Evolutionary conservation across 2,888 invertebrate genomes (phyloP).

Genomic region (Archaeoteleia sp.): DNA sequence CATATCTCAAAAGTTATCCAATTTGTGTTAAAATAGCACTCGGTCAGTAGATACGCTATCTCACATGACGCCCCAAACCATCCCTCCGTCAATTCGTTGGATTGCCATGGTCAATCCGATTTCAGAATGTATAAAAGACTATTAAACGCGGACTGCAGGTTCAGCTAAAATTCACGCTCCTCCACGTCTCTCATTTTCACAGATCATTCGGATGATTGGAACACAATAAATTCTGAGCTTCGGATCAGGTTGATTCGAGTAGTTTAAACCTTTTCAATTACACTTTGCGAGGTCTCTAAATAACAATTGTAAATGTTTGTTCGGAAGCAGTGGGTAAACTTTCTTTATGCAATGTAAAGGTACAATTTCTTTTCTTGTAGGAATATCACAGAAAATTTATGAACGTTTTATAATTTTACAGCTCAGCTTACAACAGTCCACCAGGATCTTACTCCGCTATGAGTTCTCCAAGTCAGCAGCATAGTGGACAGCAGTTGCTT

Average conservation of each 20-base stretch:
- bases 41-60: conserved; percentile 59
- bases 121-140: conserved; percentile 19
- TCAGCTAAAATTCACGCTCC: neutral
- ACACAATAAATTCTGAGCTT: no score
- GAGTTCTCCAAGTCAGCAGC: conserved; percentile 79
- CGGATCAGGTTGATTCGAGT: no score
- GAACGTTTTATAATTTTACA: conserved; percentile 59
- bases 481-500: conserved; percentile 78
- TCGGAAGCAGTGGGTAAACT: no score
- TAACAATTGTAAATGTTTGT: no score
- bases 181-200: neutral
- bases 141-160: conserved; percentile 7
- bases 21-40: conserved; percentile 72
- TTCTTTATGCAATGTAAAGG: no score
- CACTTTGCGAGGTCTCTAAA: no score
- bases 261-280: no score
- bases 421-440: conserved; percentile 73
- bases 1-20: conserved; percentile 73
- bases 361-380: no score
- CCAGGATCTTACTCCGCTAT: conserved; percentile 78
- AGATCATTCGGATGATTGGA: no score
- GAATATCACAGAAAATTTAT: no score
- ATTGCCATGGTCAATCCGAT: conserved; percentile 30
- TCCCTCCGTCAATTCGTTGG: conserved; percentile 31
- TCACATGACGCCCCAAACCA: conserved; percentile 24